Evolutionary conservation across 2,113 vertebrate genomes (phyloP).

Genomic region (Pygathrix nemaeus): DNA sequence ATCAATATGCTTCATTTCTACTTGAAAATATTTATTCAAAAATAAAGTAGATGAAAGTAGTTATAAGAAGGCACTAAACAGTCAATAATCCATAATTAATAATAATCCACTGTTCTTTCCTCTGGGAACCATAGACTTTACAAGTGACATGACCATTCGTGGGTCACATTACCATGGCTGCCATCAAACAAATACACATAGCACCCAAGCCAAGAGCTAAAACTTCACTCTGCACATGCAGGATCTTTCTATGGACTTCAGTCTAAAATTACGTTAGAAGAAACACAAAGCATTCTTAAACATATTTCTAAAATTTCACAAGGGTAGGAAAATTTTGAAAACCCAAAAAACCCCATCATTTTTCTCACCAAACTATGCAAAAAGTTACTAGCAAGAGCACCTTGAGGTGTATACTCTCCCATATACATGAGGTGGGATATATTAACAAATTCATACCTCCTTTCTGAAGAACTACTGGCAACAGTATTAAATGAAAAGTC

Average conservation of each 20-base stretch:
- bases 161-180: neutral
- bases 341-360: neutral
- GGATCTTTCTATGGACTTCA: neutral
- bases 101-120: neutral
- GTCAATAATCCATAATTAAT: neutral
- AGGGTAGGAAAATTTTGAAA: neutral
- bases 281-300: neutral
- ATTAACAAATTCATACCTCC: neutral
- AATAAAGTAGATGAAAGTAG: neutral
- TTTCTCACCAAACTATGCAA: neutral
- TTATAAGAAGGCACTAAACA: neutral
- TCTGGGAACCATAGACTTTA: neutral
- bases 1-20: neutral
- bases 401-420: neutral
- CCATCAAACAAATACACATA: neutral
- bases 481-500: neutral
- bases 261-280: neutral
- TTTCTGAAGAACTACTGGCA: neutral
- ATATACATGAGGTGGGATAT: neutral
- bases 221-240: neutral
- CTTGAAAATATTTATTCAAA: neutral
- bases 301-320: neutral
- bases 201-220: neutral
- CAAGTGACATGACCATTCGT: accelerated
- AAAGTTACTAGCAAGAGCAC: neutral